These are phyloP conservation scores for Limnodromus scolopaceus DNA, from an alignment of 2,797 vertebrate species.

Conservation along the genomic window DNA sequence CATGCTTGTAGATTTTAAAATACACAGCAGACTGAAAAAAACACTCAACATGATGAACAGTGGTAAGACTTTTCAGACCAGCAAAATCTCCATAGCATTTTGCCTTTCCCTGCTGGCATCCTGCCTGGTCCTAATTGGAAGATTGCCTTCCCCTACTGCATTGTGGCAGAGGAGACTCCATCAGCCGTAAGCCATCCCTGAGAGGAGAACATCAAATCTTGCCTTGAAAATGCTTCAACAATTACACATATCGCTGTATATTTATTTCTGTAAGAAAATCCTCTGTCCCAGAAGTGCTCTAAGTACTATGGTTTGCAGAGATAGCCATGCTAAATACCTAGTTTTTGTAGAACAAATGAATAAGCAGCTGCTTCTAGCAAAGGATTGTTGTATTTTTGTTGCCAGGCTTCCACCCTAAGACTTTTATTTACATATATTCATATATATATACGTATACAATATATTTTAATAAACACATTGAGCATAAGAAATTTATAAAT, in stretches of 20 bases:
- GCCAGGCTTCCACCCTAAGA: background rate
- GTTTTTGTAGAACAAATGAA: slow-evolving; percentile 27
- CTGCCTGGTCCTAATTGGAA: background rate
- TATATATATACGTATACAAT: background rate
- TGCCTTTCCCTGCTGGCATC: background rate
- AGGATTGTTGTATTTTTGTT: background rate
- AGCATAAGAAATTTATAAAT: background rate
- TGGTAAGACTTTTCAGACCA: background rate
- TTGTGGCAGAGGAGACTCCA: background rate
- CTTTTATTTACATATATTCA: background rate
- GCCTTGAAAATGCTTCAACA: slow-evolving; percentile 26
- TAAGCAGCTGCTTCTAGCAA: slow-evolving; percentile 43
- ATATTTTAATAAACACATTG: background rate
- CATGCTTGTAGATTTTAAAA: background rate
- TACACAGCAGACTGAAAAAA: background rate
- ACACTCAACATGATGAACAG: background rate
- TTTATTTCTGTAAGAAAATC: slow-evolving; percentile 49
- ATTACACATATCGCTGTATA: slow-evolving; percentile 3
- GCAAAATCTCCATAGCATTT: background rate
- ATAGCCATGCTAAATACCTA: slow-evolving; percentile 12
- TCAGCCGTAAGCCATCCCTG: background rate
- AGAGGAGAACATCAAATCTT: background rate
- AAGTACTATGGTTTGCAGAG: slow-evolving; percentile 35
- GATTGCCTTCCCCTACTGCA: background rate
- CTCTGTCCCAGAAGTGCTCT: slow-evolving; percentile 27